A percentile compares a stretch with the other conserved stretches of the same genome.
These are phyloP conservation scores for Branchinecta lindahli DNA, from an alignment of 1,140 invertebrate genomes.

Conservation along the genomic window DNA sequence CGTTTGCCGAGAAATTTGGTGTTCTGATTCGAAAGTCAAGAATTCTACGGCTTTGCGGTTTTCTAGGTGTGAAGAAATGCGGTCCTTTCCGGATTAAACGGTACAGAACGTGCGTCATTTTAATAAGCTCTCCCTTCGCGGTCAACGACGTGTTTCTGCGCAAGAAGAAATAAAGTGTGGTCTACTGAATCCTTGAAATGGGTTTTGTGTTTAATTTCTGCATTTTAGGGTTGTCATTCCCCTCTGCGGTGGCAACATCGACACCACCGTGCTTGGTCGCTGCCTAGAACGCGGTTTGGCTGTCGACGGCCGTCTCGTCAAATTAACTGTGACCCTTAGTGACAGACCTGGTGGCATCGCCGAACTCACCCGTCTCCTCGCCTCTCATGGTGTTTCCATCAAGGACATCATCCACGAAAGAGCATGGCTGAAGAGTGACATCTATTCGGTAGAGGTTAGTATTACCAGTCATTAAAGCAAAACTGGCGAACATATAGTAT, in stretches of 20 bases:
- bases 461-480: neutral
- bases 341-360: constrained; percentile 75
- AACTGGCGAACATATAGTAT: too few species aligned
- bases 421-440: constrained; percentile 73
- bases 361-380: constrained; percentile 59
- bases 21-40: too few species aligned
- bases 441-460: constrained; percentile 56
- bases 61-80: too few species aligned
- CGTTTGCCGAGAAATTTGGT: too few species aligned
- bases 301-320: constrained; percentile 66
- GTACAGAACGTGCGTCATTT: too few species aligned
- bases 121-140: too few species aligned
- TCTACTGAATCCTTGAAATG: too few species aligned
- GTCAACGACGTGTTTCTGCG: too few species aligned
- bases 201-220: too few species aligned
- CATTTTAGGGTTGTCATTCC: constrained; percentile 55
- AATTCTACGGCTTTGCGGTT: too few species aligned
- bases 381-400: constrained; percentile 64
- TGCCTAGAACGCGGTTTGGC: constrained; percentile 76
- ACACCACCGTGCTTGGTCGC: constrained; percentile 72
- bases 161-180: too few species aligned
- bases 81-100: too few species aligned
- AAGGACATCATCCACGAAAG: constrained; percentile 88
- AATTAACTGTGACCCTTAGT: constrained; percentile 68
- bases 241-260: constrained; percentile 82